phyloP scores from a whole-genome alignment of 2,797 vertebrate species.

The Notolepis coatsorum region DNA sequence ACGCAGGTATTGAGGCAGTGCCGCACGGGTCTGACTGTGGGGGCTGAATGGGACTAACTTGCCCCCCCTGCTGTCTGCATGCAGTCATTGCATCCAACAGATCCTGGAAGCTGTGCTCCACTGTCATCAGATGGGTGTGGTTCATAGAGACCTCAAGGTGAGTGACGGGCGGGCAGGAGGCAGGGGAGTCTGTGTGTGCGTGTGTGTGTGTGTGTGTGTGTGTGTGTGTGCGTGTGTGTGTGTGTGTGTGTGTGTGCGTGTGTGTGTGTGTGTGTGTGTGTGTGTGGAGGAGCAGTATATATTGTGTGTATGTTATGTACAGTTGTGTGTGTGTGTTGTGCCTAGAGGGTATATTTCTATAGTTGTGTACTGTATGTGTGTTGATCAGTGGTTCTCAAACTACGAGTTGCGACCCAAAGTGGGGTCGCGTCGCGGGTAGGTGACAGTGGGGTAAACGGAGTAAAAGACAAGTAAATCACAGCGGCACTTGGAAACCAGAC shows the following conservation, averaged over 20 bases:
- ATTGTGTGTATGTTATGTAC: no score
- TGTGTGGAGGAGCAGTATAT: background rate
- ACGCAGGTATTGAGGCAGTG: conserved; percentile 36
- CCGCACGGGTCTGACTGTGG: conserved; percentile 58
- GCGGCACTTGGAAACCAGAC: no score
- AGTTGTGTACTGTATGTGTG: no score
- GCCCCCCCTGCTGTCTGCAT: conserved; percentile 87
- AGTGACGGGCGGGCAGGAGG: conserved; percentile 78
- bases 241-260: conserved; percentile 5
- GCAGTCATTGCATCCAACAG: conserved; percentile 98
- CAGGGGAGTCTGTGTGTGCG: conserved; percentile 3
- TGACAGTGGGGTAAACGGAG: no score
- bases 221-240: conserved; percentile 4
- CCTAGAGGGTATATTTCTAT: no score
- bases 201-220: conserved; percentile 21
- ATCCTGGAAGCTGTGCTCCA: conserved; percentile 97
- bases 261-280: background rate
- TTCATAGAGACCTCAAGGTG: conserved; percentile 90
- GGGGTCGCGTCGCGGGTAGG: no score
- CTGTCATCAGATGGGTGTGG: conserved; percentile 97
- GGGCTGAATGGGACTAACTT: conserved; percentile 74
- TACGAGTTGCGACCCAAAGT: no score
- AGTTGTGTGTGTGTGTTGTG: no score
- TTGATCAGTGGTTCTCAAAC: no score
- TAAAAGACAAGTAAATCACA: no score